phyloP scores from a whole-genome alignment of 1,140 invertebrate genomes.

The Atta cephalotes region DNA sequence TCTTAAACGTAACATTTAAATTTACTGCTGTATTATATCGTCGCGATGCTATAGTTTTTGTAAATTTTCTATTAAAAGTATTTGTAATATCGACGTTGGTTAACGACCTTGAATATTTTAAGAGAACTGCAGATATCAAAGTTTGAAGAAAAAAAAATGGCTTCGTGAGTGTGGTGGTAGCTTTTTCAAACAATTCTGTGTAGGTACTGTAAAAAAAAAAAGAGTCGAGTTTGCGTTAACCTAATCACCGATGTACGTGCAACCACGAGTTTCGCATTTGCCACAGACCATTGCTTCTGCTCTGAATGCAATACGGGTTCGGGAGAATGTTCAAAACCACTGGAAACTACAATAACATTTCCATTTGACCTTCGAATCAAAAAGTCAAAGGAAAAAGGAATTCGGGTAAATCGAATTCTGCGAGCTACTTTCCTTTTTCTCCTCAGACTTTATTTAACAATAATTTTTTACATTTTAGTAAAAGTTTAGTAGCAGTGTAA shows the following conservation, averaged over 20 bases:
- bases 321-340: conserved; percentile 59
- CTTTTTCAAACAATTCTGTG: conserved; percentile 22
- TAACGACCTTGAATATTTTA: not conserved
- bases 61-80: not conserved
- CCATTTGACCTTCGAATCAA: conserved; percentile 41
- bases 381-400: not conserved
- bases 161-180: not conserved
- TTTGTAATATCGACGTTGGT: not conserved
- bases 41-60: not conserved
- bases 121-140: conserved; percentile 12
- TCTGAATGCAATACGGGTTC: conserved; percentile 64
- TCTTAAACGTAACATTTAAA: not conserved
- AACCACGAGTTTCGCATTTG: conserved; percentile 68
- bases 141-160: not conserved
- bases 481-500: not conserved
- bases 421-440: not conserved
- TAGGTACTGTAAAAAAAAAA: conserved; percentile 53
- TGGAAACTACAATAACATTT: conserved; percentile 64
- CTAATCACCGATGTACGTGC: conserved; percentile 70
- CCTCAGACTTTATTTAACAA: not conserved
- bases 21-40: not conserved
- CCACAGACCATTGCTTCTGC: conserved; percentile 64
- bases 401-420: conserved; percentile 31
- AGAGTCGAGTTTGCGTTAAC: conserved; percentile 67
- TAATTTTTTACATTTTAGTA: conserved; percentile 26